A percentile compares a stretch with the other conserved stretches of the same genome.
These are phyloP conservation scores for Bombus confusus DNA, from an alignment of 1,140 invertebrate species.

Conservation along the genomic window DNA sequence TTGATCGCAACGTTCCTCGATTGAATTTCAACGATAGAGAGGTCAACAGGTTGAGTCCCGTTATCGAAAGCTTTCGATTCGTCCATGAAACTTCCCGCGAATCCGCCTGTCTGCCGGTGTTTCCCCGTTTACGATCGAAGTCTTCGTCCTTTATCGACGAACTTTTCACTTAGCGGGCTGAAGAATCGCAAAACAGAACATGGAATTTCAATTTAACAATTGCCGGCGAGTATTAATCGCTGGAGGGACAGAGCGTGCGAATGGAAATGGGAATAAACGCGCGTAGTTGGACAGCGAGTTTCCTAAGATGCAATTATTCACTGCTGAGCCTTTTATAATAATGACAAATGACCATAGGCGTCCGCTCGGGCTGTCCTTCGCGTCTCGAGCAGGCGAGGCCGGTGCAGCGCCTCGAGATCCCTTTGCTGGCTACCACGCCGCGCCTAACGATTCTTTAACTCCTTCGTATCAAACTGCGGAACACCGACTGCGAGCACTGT, in stretches of 20 bases:
- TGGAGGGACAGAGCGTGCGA: neutral
- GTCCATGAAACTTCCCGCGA: neutral
- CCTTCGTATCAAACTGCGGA: constrained; percentile 51
- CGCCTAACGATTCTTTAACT: constrained; percentile 76
- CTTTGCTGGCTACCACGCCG: neutral
- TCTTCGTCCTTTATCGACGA: neutral
- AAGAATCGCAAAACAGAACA: neutral
- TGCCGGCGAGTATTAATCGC: neutral
- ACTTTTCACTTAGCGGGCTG: neutral
- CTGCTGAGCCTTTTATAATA: constrained; percentile 77
- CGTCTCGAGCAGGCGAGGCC: neutral
- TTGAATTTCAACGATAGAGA: too few relatives aligned
- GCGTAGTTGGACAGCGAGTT: constrained; percentile 34
- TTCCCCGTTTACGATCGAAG: neutral
- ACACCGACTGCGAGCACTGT: constrained; percentile 41
- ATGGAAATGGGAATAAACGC: constrained; percentile 32
- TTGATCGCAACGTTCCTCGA: too few relatives aligned
- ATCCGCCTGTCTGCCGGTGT: neutral
- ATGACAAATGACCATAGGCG: constrained; percentile 71
- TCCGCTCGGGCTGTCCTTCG: constrained; percentile 20
- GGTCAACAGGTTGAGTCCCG: neutral
- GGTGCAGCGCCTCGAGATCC: neutral
- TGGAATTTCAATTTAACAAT: constrained; percentile 21
- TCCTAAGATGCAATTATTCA: constrained; percentile 76
- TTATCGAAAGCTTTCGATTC: neutral